Conservation (phyloP, 2,888 invertebrate genomes). For the Automeris io region DNA sequence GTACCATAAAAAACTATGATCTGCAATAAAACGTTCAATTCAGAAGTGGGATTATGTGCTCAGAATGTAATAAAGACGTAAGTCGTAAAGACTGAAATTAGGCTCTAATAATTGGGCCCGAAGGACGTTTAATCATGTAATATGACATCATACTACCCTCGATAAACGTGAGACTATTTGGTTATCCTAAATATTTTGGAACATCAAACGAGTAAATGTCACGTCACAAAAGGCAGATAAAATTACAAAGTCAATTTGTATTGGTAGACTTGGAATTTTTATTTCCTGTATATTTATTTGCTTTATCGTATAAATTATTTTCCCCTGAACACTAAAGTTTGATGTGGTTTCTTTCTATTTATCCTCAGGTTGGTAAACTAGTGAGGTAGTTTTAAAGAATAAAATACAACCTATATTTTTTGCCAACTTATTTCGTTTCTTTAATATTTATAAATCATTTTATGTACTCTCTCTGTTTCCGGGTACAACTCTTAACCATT, state of each 20-base stretch:
- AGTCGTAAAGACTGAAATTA: constrained; percentile 1
- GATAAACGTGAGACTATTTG: not conserved
- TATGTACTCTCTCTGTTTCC: too few relatives aligned
- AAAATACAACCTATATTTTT: too few relatives aligned
- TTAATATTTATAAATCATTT: too few relatives aligned
- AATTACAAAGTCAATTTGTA: not conserved
- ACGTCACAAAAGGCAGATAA: not conserved
- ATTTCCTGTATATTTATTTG: too few relatives aligned
- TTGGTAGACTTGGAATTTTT: not conserved
- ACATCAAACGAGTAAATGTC: not conserved
- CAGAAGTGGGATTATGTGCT: not conserved
- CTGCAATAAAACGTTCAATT: not conserved
- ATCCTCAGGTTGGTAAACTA: too few relatives aligned
- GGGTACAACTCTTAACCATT: too few relatives aligned
- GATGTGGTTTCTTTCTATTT: too few relatives aligned
- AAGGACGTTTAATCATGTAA: constrained; percentile 6
- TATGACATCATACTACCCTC: not conserved
- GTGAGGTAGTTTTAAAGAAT: too few relatives aligned
- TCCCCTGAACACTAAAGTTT: too few relatives aligned
- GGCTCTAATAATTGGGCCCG: constrained; percentile 4
- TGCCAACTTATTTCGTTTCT: too few relatives aligned
- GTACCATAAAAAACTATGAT: too few relatives aligned
- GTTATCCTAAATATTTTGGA: not conserved
- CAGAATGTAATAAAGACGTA: not conserved
- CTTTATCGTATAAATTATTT: too few relatives aligned